These are phyloP conservation scores for Temnothorax ravouxi DNA, from an alignment of 2,888 invertebrate species.

Conservation along the genomic window DNA sequence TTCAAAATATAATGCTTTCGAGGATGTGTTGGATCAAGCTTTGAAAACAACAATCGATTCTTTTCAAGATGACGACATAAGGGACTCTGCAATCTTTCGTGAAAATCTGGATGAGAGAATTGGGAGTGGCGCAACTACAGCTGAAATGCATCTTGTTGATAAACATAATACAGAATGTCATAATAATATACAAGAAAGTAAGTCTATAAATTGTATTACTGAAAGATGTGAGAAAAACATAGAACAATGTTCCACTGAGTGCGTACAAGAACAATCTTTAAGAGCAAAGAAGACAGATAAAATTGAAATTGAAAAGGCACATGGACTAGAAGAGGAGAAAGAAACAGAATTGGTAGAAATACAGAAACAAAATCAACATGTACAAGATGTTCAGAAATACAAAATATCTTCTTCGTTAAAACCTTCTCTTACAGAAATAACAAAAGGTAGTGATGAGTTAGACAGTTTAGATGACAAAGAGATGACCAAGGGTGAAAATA, in stretches of 20 bases:
- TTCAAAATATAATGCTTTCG: neutral
- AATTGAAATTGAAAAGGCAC: neutral
- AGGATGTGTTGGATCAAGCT: neutral
- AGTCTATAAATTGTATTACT: neutral
- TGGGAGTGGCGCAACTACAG: neutral
- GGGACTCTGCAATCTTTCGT: neutral
- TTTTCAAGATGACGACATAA: neutral
- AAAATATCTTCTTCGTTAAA: neutral
- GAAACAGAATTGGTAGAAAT: neutral
- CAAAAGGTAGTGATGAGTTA: neutral
- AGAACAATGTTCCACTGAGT: neutral
- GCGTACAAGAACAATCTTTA: neutral
- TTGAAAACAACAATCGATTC: neutral
- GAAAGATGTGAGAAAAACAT: neutral
- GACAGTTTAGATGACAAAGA: neutral
- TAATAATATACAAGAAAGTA: neutral
- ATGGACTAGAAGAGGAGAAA: neutral
- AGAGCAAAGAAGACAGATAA: neutral
- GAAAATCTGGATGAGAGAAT: neutral
- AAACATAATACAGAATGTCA: neutral
- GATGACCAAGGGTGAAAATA: slow-evolving; percentile 50
- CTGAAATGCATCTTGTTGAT: neutral
- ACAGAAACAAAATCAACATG: neutral
- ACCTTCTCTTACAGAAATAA: neutral
- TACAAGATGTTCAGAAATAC: neutral